Base-by-base conservation (phyloP, 1,140 invertebrate species). In the Mizuhopecten yessoensis region DNA sequence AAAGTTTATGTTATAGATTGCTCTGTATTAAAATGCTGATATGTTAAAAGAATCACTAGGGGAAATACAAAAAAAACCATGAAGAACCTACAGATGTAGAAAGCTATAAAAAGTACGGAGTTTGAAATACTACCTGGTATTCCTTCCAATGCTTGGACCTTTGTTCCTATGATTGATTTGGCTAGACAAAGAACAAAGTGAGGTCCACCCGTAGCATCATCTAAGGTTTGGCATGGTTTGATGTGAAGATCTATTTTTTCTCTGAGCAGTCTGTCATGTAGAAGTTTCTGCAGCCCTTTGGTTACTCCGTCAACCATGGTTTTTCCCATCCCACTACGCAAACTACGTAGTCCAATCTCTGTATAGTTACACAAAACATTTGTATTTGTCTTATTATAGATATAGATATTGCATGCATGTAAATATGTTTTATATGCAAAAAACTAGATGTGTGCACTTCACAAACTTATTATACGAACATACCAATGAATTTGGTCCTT, bases 141-240 rank as follows among this genome's bases (percentile, higher is more conserved):
- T 29, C 57, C 57, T n/a, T 75, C 57, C n/a, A 75, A 17, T 29
- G 57, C 57, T 1, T 75, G n/a, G 0, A 75, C 57, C 11, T 75
- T 75, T 75, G 57, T 75, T 75, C 57, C 57, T 29, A 75, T 75
- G n/a, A 75, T 75, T n/a, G 57, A 2, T 17, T n/a, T 75, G 1
- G 57, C 15, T n/a, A 75, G n/a, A 75, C 57, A 75, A n/a, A 75
- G 57, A 75, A 75, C 57, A 29, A 75, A 75, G 57, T 29, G 57
- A 7, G 57, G 57, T 29, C 57, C 57, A 29, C 11, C 57, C 17
- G 57, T 29, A 29, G 3, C n/a, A 75, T n/a, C 57, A 1, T 75
- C 57, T n/a, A 75, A n/a, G n/a, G 57, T 75, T n/a, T 75, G 20
- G 29, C 57, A 75, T 29, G 57, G 57, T 75, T 29, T 75, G 57